Base-by-base conservation (phyloP, 1,140 invertebrate genomes). In the Drosophila ananassae region DNA sequence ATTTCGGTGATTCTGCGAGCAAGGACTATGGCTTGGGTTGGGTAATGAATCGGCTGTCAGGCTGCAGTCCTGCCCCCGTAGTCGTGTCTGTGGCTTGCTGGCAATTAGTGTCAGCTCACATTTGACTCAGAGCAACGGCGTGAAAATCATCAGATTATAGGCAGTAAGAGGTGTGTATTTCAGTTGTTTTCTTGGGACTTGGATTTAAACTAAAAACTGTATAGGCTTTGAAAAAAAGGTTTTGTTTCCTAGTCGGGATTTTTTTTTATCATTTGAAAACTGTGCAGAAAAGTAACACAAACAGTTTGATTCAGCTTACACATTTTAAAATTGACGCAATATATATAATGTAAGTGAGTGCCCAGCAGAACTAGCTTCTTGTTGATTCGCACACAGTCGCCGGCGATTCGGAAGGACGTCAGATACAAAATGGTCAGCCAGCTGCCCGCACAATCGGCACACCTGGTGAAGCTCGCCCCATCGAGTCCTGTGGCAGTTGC, bases 1-100 rank as follows among this genome's bases (percentile, higher is more conserved):
- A 25, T n/a, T 47, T 13, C 30, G 52, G 28, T 62, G 12, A 56
- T 37, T 10, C 34, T 4, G 12, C 10, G 34, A 37, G 34, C 34
- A 37, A 37, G 34, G 34, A 37, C 10, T 37, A 10, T 37, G 34
- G 55, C 61, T 53, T 73, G 34, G 39, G 34, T 44, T 41, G 68
- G 48, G 61, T 81, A 81, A 81, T 81, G 78, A 77, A 81, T 81
- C 37, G 54, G 17, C 68, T 73, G 69, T 47, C 58, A 77, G 50
- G 22, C 34, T 21, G 41, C 21, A 74, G 73, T 74, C n/a, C 64
- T 67, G 59, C 34, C 28, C 52, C 64, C 34, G 28, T 39, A 60
- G 34, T 10, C 34, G 34, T 37, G 13, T 68, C 62, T 81, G 79
- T 58, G 74, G 74, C 76, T 32, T 50, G 44, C 44, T 34, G 12